Percentiles rank a stretch among this genome's conserved stretches.
phyloP scores from a whole-genome alignment of 1,140 invertebrate genomes.

The Lordiphosa mommai region DNA sequence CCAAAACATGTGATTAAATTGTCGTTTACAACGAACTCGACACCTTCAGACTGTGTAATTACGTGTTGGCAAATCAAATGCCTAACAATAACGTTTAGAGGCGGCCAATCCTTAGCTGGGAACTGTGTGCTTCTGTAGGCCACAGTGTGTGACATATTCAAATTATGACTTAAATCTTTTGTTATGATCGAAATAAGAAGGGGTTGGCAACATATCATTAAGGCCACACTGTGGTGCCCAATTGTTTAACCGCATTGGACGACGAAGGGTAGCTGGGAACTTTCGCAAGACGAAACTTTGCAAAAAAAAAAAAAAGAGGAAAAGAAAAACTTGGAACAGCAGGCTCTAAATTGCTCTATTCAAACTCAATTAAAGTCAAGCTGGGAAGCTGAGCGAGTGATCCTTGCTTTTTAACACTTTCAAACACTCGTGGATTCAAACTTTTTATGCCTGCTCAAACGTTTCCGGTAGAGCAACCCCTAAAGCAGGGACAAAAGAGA shows the following conservation, averaged over 20 bases:
- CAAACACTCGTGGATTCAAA: slow-evolving; percentile 3
- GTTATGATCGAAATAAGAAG: slow-evolving; percentile 41
- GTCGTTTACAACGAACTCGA: slow-evolving; percentile 65
- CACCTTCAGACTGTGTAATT: slow-evolving; percentile 61
- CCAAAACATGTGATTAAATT: slow-evolving; percentile 71
- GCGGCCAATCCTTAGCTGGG: slow-evolving; percentile 56
- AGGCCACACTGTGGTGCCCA: slow-evolving; percentile 60
- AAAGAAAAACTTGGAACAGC: slow-evolving; percentile 36
- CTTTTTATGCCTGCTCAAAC: too few species aligned
- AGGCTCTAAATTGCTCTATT: slow-evolving; percentile 74
- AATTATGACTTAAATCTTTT: slow-evolving; percentile 50
- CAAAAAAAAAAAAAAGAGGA: background rate
- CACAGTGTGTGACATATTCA: slow-evolving; percentile 70
- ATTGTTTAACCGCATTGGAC: slow-evolving; percentile 54
- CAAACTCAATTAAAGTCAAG: slow-evolving; percentile 69
- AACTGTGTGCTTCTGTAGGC: slow-evolving; percentile 28
- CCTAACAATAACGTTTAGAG: slow-evolving; percentile 33
- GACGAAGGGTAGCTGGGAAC: slow-evolving; percentile 37
- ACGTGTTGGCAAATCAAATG: slow-evolving; percentile 42
- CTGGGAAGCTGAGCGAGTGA: slow-evolving; percentile 30
- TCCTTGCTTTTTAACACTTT: slow-evolving; percentile 70
- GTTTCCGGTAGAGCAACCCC: slow-evolving; percentile 43
- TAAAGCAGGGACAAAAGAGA: background rate
- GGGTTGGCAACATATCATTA: slow-evolving; percentile 73
- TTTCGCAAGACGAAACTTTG: slow-evolving; percentile 11